These are phyloP conservation scores for Paratrypauchen microcephalus DNA, from an alignment of 2,797 vertebrate species.

Conservation along the genomic window DNA sequence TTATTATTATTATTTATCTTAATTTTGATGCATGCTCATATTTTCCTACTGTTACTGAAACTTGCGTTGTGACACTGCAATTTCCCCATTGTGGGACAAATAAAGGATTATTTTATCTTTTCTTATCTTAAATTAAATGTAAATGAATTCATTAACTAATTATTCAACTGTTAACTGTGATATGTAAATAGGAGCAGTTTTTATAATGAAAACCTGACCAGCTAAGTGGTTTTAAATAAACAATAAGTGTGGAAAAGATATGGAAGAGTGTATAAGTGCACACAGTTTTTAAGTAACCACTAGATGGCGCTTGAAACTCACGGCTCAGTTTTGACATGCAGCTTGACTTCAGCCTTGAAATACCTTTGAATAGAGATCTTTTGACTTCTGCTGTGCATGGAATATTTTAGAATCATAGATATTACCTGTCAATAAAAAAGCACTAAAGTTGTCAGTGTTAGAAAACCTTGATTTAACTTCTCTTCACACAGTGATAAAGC, in stretches of 20 bases:
- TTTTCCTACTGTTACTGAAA: too few species aligned
- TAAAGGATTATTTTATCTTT: too few species aligned
- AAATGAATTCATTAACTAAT: too few species aligned
- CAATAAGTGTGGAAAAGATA: background rate
- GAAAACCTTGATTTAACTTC: background rate
- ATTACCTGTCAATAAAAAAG: background rate
- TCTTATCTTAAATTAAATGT: too few species aligned
- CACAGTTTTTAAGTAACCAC: conserved; percentile 42
- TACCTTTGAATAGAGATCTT: conserved; percentile 11
- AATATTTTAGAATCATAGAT: background rate
- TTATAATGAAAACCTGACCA: too few species aligned
- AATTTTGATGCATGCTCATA: too few species aligned
- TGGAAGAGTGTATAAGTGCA: background rate
- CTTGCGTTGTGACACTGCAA: too few species aligned
- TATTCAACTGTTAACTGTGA: too few species aligned
- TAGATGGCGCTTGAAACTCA: conserved; percentile 71
- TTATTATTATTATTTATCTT: too few species aligned
- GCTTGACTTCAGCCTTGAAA: conserved; percentile 20
- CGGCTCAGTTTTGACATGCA: conserved; percentile 19
- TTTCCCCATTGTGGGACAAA: too few species aligned
- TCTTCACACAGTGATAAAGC: background rate
- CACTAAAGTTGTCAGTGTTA: background rate
- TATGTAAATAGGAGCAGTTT: too few species aligned
- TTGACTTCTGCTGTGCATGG: background rate
- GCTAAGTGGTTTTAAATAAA: too few species aligned